Percentiles rank a stretch among this genome's conserved stretches.
phyloP scores from a whole-genome alignment of 37 sponge, comb jelly and placozoan species.

The Beroe forskalii region DNA sequence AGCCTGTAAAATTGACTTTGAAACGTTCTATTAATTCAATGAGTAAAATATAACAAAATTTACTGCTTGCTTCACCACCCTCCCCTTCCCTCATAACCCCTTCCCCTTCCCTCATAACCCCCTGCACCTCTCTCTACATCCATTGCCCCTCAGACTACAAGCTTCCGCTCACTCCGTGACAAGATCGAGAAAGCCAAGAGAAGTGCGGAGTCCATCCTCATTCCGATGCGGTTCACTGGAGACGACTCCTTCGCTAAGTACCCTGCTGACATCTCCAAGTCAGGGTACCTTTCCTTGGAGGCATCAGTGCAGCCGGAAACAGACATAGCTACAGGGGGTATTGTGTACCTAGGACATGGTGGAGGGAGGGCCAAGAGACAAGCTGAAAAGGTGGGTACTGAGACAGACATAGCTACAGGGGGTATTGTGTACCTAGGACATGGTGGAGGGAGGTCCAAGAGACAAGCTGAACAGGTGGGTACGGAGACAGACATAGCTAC shows the following conservation, averaged over 20 bases:
- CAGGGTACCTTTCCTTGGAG: not conserved
- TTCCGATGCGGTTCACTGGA: constrained; percentile 39
- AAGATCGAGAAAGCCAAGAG: constrained; percentile 44
- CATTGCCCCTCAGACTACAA: constrained; percentile 17
- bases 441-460: not conserved
- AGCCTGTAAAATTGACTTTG: no score
- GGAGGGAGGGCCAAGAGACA: not conserved
- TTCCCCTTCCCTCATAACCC: no score
- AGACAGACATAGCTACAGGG: not conserved
- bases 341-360: constrained; percentile 4
- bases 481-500: not conserved
- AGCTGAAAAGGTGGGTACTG: not conserved
- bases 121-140: no score
- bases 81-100: no score
- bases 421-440: constrained; percentile 25
- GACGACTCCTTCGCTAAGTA: constrained; percentile 5
- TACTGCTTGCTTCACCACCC: no score
- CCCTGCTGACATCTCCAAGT: not conserved
- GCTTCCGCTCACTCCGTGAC: not conserved
- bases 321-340: not conserved
- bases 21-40: no score
- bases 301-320: not conserved
- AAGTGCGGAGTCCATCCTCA: not conserved
- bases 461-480: not conserved
- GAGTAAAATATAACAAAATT: no score